Conservation (phyloP, 2,888 invertebrate species). For the Pseudococcus jackbeardsleyi region DNA sequence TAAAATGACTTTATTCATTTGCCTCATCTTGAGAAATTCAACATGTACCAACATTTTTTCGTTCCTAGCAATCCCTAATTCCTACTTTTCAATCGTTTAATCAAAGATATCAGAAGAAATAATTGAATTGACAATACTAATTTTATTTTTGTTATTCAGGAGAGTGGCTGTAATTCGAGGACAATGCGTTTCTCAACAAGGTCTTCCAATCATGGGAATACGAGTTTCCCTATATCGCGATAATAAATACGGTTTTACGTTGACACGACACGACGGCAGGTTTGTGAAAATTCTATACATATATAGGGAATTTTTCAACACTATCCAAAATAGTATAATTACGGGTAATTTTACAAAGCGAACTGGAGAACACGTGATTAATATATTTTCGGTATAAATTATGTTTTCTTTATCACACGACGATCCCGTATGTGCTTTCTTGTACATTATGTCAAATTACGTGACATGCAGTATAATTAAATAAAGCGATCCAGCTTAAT, state of each 20-base stretch:
- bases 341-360: neutral
- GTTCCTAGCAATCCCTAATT: neutral
- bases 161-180: constrained; percentile 99
- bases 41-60: constrained; percentile 4
- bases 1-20: too few species aligned
- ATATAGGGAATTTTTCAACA: neutral
- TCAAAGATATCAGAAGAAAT: neutral
- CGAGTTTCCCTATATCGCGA: constrained; percentile 95
- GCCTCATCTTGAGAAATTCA: too few species aligned
- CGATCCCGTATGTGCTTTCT: neutral
- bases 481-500: constrained; percentile 45
- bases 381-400: constrained; percentile 48
- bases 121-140: constrained; percentile 21
- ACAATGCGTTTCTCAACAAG: constrained; percentile 93
- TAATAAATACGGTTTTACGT: constrained; percentile 95
- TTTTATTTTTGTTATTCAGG: constrained; percentile 72
- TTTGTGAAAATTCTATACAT: constrained; percentile 74
- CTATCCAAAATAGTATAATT: neutral
- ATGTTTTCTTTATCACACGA: neutral
- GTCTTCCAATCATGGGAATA: constrained; percentile 96
- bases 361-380: constrained; percentile 14
- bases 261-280: constrained; percentile 94
- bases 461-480: constrained; percentile 44
- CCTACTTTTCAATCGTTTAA: neutral
- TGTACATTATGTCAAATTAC: constrained; percentile 42